These are phyloP conservation scores for Pelochelys cantorii DNA, from an alignment of 2,797 vertebrate species.

Conservation along the genomic window DNA sequence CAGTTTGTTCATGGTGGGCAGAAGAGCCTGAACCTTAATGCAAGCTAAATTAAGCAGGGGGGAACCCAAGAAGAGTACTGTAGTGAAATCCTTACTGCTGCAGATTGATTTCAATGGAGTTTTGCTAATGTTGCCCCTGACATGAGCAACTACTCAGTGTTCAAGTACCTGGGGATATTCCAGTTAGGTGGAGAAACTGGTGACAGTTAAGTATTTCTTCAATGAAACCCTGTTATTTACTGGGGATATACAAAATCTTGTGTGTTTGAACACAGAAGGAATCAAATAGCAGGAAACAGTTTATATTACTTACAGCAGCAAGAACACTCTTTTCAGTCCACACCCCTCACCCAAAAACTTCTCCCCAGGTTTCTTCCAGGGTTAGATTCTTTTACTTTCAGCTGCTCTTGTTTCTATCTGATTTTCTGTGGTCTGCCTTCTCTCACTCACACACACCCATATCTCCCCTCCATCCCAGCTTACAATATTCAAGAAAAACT, in stretches of 20 bases:
- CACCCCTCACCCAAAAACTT: neutral
- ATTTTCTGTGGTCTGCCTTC: neutral
- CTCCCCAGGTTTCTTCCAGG: neutral
- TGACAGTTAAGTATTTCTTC: neutral
- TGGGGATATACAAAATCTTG: neutral
- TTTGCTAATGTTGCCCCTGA: rapidly evolving
- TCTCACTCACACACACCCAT: neutral
- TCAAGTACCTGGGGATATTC: neutral
- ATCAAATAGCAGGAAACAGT: neutral
- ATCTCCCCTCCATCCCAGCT: neutral
- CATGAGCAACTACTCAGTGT: neutral
- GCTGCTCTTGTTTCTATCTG: neutral
- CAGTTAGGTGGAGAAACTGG: too few relatives aligned
- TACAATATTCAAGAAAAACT: neutral
- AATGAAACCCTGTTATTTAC: neutral
- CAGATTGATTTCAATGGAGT: neutral
- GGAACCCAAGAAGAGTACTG: neutral
- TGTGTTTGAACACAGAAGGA: neutral
- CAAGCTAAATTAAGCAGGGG: neutral
- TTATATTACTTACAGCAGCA: neutral
- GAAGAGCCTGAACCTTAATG: neutral
- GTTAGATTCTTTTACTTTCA: neutral
- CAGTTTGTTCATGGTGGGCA: neutral
- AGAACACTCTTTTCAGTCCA: neutral
- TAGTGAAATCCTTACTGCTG: neutral